Percentiles rank a stretch among this genome's conserved stretches.
Conservation (phyloP, 2,888 invertebrate species). For the Zaprionus bogoriensis region DNA sequence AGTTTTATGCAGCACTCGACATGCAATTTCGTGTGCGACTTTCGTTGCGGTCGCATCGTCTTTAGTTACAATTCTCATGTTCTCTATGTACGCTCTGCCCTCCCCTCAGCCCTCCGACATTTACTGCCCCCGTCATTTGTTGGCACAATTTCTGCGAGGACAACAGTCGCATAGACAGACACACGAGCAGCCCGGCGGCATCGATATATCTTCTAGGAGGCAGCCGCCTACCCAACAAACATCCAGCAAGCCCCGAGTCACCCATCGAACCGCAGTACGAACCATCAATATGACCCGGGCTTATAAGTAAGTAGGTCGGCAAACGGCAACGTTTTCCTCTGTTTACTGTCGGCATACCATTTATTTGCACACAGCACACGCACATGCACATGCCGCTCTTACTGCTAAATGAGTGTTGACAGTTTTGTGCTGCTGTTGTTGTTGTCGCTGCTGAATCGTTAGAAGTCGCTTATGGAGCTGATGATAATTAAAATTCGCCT, state of each 20-base stretch:
- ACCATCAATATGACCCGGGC: constrained; percentile 41
- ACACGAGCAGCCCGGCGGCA: constrained; percentile 25
- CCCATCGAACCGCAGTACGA: constrained; percentile 4
- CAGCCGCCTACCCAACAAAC: not conserved
- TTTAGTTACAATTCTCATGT: constrained; percentile 58
- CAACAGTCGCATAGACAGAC: constrained; percentile 41
- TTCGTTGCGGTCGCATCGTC: constrained; percentile 32
- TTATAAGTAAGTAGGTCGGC: constrained; percentile 60
- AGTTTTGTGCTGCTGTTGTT: constrained; percentile 10
- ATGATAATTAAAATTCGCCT: constrained; percentile 7
- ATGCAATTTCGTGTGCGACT: constrained; percentile 64
- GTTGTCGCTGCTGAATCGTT: not conserved
- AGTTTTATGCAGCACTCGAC: constrained; percentile 67
- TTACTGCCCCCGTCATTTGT: constrained; percentile 10
- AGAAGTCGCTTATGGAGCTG: constrained; percentile 10
- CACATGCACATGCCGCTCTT: not conserved
- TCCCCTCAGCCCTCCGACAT: not conserved
- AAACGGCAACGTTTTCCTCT: constrained; percentile 10
- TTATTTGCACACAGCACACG: not conserved
- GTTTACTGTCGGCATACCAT: constrained; percentile 30
- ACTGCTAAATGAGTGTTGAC: constrained; percentile 27
- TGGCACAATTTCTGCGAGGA: constrained; percentile 19
- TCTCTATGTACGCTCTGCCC: constrained; percentile 1
- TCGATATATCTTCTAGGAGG: constrained; percentile 46
- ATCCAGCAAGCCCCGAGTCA: no score